A percentile compares a stretch with the other conserved stretches of the same genome.
Evolutionary conservation across 2,797 vertebrate species (phyloP).

Genomic region (Hemitrygon akajei): DNA sequence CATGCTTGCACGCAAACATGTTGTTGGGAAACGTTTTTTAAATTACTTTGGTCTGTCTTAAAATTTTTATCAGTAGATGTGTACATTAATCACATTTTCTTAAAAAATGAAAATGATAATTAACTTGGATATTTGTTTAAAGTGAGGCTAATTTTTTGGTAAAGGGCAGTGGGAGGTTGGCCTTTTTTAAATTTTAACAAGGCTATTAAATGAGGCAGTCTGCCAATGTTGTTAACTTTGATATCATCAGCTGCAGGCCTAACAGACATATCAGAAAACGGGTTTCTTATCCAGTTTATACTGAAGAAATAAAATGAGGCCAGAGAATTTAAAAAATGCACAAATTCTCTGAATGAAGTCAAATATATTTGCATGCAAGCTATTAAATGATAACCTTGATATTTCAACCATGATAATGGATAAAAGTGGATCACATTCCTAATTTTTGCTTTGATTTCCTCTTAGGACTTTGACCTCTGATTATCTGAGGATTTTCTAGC

Average conservation of each 20-base stretch:
- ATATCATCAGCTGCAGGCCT: no score
- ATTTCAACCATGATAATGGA: not conserved
- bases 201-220: not conserved
- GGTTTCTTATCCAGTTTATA: no score
- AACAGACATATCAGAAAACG: not conserved
- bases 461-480: conserved; percentile 57
- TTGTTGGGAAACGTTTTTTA: not conserved
- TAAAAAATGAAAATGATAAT: not conserved
- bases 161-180: no score
- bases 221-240: not conserved
- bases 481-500: conserved; percentile 38
- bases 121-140: not conserved
- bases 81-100: not conserved
- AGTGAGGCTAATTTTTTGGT: no score
- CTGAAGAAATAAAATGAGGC: not conserved
- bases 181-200: not conserved
- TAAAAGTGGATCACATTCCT: not conserved
- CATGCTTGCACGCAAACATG: no score
- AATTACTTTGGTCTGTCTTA: not conserved
- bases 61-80: not conserved
- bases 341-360: not conserved
- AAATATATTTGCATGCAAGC: not conserved
- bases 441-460: conserved; percentile 42
- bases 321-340: not conserved
- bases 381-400: not conserved